Evolutionary conservation across 1,140 invertebrate species (phyloP).

Genomic region (Pemphigus obesinymphae): DNA sequence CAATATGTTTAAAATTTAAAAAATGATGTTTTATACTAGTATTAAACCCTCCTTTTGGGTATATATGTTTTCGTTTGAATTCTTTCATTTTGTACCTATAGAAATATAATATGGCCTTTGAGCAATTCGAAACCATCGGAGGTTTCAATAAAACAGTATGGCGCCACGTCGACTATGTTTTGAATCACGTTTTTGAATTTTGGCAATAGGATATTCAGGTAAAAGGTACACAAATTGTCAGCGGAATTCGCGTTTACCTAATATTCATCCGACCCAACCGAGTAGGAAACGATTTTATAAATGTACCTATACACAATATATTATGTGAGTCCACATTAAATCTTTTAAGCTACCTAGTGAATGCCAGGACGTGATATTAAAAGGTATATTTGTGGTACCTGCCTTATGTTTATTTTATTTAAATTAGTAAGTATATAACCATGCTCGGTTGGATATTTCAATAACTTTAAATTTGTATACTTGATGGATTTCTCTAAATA

Average conservation of each 20-base stretch:
- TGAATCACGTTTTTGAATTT: background rate
- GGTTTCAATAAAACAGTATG: conserved; percentile 10
- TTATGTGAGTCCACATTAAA: background rate
- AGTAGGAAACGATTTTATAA: background rate
- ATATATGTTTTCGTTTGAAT: too few species aligned
- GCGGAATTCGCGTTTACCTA: background rate
- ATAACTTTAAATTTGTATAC: background rate
- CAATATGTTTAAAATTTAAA: too few species aligned
- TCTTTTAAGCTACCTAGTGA: too few species aligned
- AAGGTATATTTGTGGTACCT: background rate
- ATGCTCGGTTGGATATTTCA: background rate
- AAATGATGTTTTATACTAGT: too few species aligned
- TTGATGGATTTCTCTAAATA: background rate
- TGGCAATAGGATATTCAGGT: conserved; percentile 6
- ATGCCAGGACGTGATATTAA: background rate
- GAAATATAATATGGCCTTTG: background rate
- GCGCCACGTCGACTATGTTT: background rate
- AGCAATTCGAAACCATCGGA: background rate
- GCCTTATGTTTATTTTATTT: too few species aligned
- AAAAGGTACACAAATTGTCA: background rate
- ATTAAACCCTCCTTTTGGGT: too few species aligned
- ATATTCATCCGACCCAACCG: background rate
- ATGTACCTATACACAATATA: background rate
- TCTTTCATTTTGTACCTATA: background rate
- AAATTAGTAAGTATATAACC: background rate